A percentile compares a stretch with the other conserved stretches of the same genome.
Evolutionary conservation across 2,888 invertebrate species (phyloP).

Genomic region (Altica lythri): DNA sequence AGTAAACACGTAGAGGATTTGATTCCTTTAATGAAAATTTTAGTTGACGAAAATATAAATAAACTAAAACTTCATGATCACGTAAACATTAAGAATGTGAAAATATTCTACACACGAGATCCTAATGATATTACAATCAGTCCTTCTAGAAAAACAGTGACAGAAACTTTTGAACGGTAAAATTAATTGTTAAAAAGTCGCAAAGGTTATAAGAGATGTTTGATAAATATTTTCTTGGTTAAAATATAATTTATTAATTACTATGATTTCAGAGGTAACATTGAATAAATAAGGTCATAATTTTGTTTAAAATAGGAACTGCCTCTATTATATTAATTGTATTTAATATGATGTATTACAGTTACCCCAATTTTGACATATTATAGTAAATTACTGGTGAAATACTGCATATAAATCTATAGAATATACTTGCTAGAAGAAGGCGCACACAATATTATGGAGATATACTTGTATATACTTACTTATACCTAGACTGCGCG

Average conservation of each 20-base stretch:
- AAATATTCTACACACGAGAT: constrained; percentile 76
- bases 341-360: too few relatives aligned
- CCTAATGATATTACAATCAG: constrained; percentile 76
- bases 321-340: too few relatives aligned
- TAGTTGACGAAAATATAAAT: constrained; percentile 62
- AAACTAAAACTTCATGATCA: constrained; percentile 64
- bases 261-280: too few relatives aligned
- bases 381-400: too few relatives aligned
- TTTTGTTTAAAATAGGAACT: too few relatives aligned
- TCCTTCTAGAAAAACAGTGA: constrained; percentile 70
- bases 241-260: background rate
- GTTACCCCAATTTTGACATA: too few relatives aligned
- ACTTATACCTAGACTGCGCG: too few relatives aligned
- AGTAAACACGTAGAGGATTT: constrained; percentile 80
- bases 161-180: constrained; percentile 48
- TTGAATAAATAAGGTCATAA: too few relatives aligned
- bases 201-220: constrained; percentile 17
- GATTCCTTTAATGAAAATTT: constrained; percentile 72
- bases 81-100: constrained; percentile 70
- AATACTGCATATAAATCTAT: too few relatives aligned
- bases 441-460: too few relatives aligned
- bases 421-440: too few relatives aligned
- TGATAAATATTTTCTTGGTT: background rate
- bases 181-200: constrained; percentile 2
- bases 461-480: too few relatives aligned